Evolutionary conservation across 2,113 vertebrate species (phyloP).

Genomic region (Campylomormyrus tamandua): DNA sequence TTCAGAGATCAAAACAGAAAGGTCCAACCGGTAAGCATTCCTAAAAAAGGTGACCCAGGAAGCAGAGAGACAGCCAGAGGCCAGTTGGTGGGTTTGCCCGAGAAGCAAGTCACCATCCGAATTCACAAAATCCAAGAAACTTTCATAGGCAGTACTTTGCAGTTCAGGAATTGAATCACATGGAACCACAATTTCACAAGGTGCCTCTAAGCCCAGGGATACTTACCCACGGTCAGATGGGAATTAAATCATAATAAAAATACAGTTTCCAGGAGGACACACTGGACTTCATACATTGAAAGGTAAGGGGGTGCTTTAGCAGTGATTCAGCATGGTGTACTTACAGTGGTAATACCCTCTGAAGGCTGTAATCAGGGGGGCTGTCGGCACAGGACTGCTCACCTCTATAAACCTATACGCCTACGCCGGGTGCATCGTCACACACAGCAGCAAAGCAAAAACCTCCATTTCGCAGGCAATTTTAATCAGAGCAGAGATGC

Average conservation of each 20-base stretch:
- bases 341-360: slow-evolving; percentile 91
- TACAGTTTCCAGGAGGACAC: slow-evolving; percentile 33
- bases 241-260: slow-evolving; percentile 40
- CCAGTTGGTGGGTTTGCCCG: slow-evolving; percentile 29
- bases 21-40: slow-evolving; percentile 33
- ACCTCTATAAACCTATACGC: slow-evolving; percentile 82
- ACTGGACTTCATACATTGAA: slow-evolving; percentile 43
- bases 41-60: slow-evolving; percentile 27
- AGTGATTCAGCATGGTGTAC: slow-evolving; percentile 70
- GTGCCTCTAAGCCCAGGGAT: slow-evolving; percentile 50
- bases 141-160: slow-evolving; percentile 5
- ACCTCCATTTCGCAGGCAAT: slow-evolving; percentile 62
- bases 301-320: slow-evolving; percentile 40
- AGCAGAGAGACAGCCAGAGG: slow-evolving; percentile 40
- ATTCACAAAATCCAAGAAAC: slow-evolving; percentile 19
- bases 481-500: slow-evolving; percentile 68
- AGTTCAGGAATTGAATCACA: slow-evolving; percentile 14
- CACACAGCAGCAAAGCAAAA: slow-evolving; percentile 87
- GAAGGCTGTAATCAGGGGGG: slow-evolving; percentile 90
- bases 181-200: background rate
- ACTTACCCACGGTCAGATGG: slow-evolving; percentile 56
- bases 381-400: slow-evolving; percentile 85
- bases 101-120: slow-evolving; percentile 16
- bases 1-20: slow-evolving; percentile 35
- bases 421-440: slow-evolving; percentile 88